phyloP scores from a whole-genome alignment of 2,113 vertebrate genomes.

The Passer domesticus region DNA sequence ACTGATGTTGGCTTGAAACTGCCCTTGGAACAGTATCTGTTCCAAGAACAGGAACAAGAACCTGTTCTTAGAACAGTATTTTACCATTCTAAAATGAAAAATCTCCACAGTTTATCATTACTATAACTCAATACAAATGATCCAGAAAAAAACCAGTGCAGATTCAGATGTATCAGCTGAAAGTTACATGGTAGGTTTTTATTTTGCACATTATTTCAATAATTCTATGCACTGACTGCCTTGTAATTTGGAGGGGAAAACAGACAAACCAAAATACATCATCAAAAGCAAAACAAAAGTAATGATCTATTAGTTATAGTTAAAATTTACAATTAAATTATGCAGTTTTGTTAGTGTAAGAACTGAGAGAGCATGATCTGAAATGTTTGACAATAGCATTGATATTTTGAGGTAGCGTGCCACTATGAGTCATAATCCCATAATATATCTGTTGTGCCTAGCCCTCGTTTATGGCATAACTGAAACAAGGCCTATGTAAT shows the following conservation, averaged over 20 bases:
- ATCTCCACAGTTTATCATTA: accelerated
- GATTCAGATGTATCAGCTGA: background rate
- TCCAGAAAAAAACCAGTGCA: background rate
- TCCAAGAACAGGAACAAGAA: too few relatives aligned
- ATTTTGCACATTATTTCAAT: background rate
- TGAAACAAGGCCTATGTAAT: background rate
- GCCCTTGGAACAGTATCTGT: background rate
- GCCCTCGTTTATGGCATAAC: background rate
- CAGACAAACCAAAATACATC: background rate
- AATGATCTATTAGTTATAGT: background rate
- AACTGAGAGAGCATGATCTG: background rate
- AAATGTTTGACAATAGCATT: background rate
- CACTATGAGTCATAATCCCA: background rate
- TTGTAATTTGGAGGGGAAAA: background rate
- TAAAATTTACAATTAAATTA: background rate
- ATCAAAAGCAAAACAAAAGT: background rate
- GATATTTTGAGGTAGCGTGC: background rate
- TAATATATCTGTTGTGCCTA: background rate
- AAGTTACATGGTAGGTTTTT: background rate
- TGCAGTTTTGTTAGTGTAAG: background rate
- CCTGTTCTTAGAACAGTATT: background rate
- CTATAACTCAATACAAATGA: background rate
- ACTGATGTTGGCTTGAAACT: background rate
- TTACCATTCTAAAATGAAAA: background rate
- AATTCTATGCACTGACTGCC: background rate